A percentile compares a stretch with the other conserved stretches of the same genome.
Conservation (phyloP, 1,140 invertebrate genomes). For the Aphaenogaster rudis region DNA sequence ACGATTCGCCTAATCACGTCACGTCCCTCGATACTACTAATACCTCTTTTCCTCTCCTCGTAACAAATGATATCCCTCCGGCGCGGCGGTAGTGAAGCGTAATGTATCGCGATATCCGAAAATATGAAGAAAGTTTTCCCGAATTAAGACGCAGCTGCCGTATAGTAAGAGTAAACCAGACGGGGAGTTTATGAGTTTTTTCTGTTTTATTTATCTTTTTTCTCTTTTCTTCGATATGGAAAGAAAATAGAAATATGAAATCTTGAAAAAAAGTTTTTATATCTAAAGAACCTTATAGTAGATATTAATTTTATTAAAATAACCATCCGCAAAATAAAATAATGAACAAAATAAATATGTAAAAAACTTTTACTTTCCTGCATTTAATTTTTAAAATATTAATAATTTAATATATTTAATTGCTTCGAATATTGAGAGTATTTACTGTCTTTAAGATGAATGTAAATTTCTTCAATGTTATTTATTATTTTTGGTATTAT, state of each 20-base stretch:
- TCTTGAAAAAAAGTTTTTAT: neutral
- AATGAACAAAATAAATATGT: neutral
- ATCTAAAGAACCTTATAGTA: neutral
- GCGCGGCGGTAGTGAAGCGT: neutral
- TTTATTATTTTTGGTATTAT: neutral
- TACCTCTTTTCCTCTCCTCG: neutral
- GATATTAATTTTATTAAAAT: constrained; percentile 2
- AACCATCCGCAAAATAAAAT: neutral
- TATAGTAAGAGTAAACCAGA: neutral
- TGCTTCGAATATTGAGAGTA: neutral
- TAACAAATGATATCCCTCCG: neutral
- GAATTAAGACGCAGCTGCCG: neutral
- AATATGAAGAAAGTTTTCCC: constrained; percentile 22
- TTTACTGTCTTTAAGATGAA: neutral
- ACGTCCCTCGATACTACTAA: constrained; percentile 12
- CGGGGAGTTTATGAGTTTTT: neutral
- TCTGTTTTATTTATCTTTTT: neutral
- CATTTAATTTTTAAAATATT: constrained; percentile 1
- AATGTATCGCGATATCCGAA: neutral
- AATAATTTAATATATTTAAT: neutral
- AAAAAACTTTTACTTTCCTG: neutral
- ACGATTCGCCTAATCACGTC: constrained; percentile 16
- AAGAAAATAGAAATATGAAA: constrained; percentile 20
- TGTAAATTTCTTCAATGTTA: neutral
- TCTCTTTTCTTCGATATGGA: neutral